Base-by-base conservation (phyloP, 2,797 vertebrate genomes). In the Florisuga fusca region DNA sequence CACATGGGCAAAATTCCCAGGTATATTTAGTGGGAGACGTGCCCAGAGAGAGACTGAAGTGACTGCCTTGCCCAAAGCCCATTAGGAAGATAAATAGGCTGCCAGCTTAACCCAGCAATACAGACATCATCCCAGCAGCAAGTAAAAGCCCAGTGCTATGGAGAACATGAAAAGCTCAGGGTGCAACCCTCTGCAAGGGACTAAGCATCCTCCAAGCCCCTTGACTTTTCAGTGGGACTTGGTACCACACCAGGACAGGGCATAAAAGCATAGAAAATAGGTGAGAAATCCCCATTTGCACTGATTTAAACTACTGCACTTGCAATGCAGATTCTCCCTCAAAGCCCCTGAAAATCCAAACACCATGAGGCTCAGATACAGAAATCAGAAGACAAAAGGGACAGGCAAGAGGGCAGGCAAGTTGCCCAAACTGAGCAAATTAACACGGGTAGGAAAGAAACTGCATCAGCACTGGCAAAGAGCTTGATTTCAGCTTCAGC, bases 401-500 rank as follows among this genome's bases (percentile, higher is more conserved):
- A 79, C n/a, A 67, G 55, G 53, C 51, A 71, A 71, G n/a, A 73
- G 29, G 36, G 22, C 6, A 53, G 34, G n/a, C 38, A 51, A 88
- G 27, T 20, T 71, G 48, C 26, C 20, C 69, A 69, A 66, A 84
- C 1, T 31, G 36, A 81, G 27, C 22, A 26, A 69, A 75, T 69
- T 46, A 57, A 18, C 46, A 74, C 3, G 8, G 54, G 36, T 5
- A 82, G 12, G 74, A 94, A 87, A 84, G 13, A 89, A 96, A 88
- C 13, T 71, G 33, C 79, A 63, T 57, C 59, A 83, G 9, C 16
- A 36, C 3, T 55, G 54, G 54, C 18, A 20, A 68, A 72, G 73
- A 81, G 67, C 57, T 87, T 89, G 46, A 68, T 77, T 91, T 51
- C 74, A 84, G 36, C 53, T 87, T 87, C 91, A 91, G 62, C 76